These are phyloP conservation scores for Centroberyx gerrardi DNA, from an alignment of 2,797 vertebrate genomes.

Conservation along the genomic window DNA sequence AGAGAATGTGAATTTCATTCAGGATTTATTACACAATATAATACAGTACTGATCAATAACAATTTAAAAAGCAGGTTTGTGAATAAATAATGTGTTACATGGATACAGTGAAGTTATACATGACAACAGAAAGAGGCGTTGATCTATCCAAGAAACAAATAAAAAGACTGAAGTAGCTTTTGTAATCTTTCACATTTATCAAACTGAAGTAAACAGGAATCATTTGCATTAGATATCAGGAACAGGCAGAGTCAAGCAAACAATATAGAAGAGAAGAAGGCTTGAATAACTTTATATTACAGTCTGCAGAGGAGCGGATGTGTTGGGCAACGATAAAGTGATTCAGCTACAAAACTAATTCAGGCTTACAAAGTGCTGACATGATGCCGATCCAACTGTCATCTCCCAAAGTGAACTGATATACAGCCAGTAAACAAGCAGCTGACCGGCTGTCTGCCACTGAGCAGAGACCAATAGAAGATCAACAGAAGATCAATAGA, in stretches of 20 bases:
- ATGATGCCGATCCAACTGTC: no score
- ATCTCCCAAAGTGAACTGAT: no score
- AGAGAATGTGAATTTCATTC: conserved; percentile 25
- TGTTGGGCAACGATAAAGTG: no score
- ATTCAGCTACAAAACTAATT: no score
- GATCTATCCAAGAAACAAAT: neutral
- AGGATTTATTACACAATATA: conserved; percentile 80
- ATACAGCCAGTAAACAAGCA: no score
- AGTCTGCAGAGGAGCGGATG: neutral
- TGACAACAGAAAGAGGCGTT: conserved; percentile 24
- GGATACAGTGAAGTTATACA: conserved; percentile 17
- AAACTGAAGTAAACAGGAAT: conserved; percentile 46
- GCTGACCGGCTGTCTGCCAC: no score
- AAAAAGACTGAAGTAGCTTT: conserved; percentile 16
- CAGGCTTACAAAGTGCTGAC: no score
- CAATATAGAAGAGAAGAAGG: conserved; percentile 6
- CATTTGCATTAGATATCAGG: conserved; percentile 37
- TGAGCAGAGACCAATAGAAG: no score
- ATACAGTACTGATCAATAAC: conserved; percentile 71
- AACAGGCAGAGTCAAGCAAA: conserved; percentile 37
- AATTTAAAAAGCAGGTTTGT: conserved; percentile 64
- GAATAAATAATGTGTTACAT: conserved; percentile 58
- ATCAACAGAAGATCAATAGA: neutral
- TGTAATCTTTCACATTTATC: conserved; percentile 41
- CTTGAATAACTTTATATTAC: conserved; percentile 22